Base-by-base conservation (phyloP, 2,113 vertebrate genomes). In the Prochilodus magdalenae region DNA sequence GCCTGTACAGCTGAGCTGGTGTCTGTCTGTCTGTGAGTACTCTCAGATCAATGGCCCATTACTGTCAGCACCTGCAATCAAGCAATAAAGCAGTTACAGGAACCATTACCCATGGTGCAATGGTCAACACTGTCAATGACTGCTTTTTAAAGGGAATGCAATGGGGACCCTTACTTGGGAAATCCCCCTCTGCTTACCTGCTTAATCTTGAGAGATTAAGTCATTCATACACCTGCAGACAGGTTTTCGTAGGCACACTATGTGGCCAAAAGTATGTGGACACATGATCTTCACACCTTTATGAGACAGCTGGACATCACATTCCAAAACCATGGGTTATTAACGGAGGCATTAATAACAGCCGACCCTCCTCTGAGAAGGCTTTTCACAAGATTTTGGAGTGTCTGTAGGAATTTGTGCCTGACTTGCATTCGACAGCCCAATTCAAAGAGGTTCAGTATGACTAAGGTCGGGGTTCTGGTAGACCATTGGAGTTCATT, bases 121-220 rank as follows among this genome's bases (percentile, higher is more conserved):
- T 27, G 66, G 65, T 83, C 60, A 73, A 83, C 53, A 36, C 27
- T 29, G 73, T 83, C 76, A 67, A 74, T 79, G 74, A 24, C 44
- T 73, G 82, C 76, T 74, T 74, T 72, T 60, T 44, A 47, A 71
- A 71, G 16, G 30, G 15, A 29, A 20, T 30, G 15, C 20, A 67
- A 67, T 20, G 8, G 30, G 62, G 27, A 16, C 12, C 12, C 62
- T 29, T 30, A 14, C 24, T 2, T 26, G 27, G 12, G 13, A 30
- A 65, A 65, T 65, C 62, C 30, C 3, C 36, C 66, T 44, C 57
- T 76, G 53, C 80, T 82, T 82, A 82, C 80, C 80, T 82, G 80
- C 63, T 75, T n/a, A 24, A 60, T 65, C 73, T 47, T 7, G 20
- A 57, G 51, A 67, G 75, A 75, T 47, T 73, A 53, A 80, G 62